Conservation (phyloP, 2,888 invertebrate species). For the Andrena flavipes region DNA sequence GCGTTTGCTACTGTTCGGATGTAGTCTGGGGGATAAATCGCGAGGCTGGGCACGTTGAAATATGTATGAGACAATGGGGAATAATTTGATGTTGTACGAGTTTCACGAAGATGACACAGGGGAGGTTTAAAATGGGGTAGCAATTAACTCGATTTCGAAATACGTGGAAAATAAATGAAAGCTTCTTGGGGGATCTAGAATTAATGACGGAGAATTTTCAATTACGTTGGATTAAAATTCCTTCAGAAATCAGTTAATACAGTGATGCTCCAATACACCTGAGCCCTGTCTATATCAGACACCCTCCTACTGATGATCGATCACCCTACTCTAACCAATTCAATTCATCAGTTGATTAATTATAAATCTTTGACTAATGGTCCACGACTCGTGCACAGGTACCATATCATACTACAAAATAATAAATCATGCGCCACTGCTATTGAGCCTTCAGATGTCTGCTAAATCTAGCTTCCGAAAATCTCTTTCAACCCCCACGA, state of each 20-base stretch:
- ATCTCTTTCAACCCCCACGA: no score
- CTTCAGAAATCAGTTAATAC: not conserved
- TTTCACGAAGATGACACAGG: not conserved
- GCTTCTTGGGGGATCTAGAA: not conserved
- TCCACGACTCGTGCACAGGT: no score
- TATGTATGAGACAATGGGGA: conserved; percentile 7
- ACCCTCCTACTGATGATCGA: no score
- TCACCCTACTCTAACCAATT: no score
- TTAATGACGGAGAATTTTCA: not conserved
- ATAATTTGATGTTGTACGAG: not conserved
- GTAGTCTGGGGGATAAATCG: not conserved
- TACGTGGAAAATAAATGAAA: not conserved
- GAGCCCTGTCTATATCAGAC: no score
- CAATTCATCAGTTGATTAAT: no score
- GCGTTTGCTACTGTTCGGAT: not conserved
- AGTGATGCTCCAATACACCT: not conserved
- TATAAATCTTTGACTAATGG: no score
- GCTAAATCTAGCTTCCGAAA: no score
- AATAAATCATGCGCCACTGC: no score
- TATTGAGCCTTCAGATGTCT: no score
- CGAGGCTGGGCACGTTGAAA: not conserved
- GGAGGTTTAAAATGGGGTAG: not conserved
- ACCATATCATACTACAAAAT: no score
- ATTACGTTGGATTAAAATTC: not conserved
- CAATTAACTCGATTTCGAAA: not conserved